Evolutionary conservation across 1,140 invertebrate genomes (phyloP).

Genomic region (Conus ventricosus): DNA sequence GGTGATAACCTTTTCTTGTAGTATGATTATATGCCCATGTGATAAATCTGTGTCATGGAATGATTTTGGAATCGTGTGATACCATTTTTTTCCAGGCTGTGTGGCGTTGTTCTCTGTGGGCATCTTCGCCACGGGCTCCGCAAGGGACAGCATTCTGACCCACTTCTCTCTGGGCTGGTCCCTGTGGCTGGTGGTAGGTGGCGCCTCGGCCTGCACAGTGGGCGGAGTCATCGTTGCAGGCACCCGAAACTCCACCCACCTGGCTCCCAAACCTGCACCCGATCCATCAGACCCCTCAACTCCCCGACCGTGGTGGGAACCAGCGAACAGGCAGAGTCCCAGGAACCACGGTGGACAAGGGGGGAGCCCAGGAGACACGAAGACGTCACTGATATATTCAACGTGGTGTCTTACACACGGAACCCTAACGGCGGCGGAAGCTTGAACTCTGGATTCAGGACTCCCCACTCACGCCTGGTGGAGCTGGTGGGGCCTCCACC

Average conservation of each 20-base stretch:
- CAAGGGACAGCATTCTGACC: neutral
- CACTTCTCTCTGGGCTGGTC: slow-evolving; percentile 25
- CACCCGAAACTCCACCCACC: neutral
- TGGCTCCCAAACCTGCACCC: slow-evolving; percentile 3
- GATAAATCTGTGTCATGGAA: neutral
- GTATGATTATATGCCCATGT: neutral
- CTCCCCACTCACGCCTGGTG: neutral
- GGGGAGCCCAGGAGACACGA: neutral
- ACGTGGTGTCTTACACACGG: neutral
- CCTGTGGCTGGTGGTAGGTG: slow-evolving; percentile 33
- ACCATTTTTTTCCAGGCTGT: slow-evolving; percentile 11
- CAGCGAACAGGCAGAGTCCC: neutral
- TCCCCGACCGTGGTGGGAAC: neutral
- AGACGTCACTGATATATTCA: slow-evolving; percentile 7
- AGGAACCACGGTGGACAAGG: neutral
- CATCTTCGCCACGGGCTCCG: neutral
- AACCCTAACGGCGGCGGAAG: neutral
- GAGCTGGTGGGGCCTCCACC: neutral
- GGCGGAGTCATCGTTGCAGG: slow-evolving; percentile 19
- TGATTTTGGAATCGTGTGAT: neutral
- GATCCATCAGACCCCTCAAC: neutral
- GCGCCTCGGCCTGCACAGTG: slow-evolving; percentile 8
- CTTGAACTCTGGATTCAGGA: neutral
- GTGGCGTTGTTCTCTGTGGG: neutral
- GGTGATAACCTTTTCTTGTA: neutral